These are phyloP conservation scores for Thaumetopoea pityocampa DNA, from an alignment of 1,140 invertebrate genomes.

Conservation along the genomic window DNA sequence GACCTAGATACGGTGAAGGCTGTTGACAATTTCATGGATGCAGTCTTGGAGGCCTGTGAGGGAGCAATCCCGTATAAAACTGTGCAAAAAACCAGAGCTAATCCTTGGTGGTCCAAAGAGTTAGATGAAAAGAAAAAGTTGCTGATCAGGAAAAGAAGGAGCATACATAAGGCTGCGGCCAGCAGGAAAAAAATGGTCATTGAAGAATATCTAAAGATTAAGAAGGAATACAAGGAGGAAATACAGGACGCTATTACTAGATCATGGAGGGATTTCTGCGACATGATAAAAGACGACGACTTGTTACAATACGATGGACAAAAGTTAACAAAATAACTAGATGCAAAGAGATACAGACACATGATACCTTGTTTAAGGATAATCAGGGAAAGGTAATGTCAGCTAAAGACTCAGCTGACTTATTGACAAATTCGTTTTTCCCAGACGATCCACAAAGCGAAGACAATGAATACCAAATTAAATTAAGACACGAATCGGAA, in stretches of 20 bases:
- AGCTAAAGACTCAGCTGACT: too few species aligned
- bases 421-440: too few species aligned
- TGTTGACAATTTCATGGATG: neutral
- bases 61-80: neutral
- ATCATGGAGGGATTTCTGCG: neutral
- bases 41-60: neutral
- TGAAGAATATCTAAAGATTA: neutral
- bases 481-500: too few species aligned
- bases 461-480: too few species aligned
- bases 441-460: too few species aligned
- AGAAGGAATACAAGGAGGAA: neutral
- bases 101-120: neutral
- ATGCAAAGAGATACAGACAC: too few species aligned
- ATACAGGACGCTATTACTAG: neutral
- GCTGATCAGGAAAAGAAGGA: neutral
- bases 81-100: neutral
- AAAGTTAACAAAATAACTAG: neutral
- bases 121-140: neutral
- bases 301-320: too few species aligned
- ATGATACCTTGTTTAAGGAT: too few species aligned
- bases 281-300: neutral
- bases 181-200: neutral
- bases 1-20: neutral
- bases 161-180: neutral
- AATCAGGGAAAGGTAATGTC: too few species aligned